A percentile compares a stretch with the other conserved stretches of the same genome.
Conservation (phyloP, 2,797 vertebrate genomes). For the Fistularia commersonii region DNA sequence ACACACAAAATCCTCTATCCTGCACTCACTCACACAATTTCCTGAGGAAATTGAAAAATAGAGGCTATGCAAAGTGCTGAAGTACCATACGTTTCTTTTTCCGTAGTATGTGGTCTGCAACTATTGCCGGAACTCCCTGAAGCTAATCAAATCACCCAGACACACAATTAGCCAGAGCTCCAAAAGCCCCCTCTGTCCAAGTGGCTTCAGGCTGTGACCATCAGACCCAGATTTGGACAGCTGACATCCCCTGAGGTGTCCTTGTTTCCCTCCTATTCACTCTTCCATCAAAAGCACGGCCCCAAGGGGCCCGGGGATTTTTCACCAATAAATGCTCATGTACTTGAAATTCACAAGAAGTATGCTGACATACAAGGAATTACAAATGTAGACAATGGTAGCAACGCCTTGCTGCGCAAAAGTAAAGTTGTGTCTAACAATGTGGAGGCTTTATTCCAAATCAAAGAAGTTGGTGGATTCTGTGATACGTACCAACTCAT, state of each 20-base stretch:
- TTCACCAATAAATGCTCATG: constrained; percentile 62
- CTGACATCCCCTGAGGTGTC: constrained; percentile 40
- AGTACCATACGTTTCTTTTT: no score
- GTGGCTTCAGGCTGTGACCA: constrained; percentile 42
- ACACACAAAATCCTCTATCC: no score
- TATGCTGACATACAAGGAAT: constrained; percentile 53
- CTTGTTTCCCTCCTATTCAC: constrained; percentile 39
- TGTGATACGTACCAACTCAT: no score
- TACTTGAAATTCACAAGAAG: constrained; percentile 68
- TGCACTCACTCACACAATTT: no score
- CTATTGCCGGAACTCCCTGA: constrained; percentile 10
- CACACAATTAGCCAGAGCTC: constrained; percentile 6
- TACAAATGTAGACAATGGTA: constrained; percentile 67
- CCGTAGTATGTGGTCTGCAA: neutral
- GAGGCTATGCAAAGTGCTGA: no score
- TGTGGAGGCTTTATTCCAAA: neutral
- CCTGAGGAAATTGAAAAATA: no score
- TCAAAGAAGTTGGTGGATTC: constrained; percentile 9
- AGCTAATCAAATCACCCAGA: constrained; percentile 20
- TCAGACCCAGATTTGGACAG: constrained; percentile 41
- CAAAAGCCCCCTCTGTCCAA: constrained; percentile 25
- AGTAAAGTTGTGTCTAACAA: constrained; percentile 70
- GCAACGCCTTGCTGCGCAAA: constrained; percentile 42
- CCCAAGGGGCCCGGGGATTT: constrained; percentile 46
- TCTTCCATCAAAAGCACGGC: constrained; percentile 45